Base-by-base conservation (phyloP, 1,140 invertebrate species). In the Radopholus similis region DNA sequence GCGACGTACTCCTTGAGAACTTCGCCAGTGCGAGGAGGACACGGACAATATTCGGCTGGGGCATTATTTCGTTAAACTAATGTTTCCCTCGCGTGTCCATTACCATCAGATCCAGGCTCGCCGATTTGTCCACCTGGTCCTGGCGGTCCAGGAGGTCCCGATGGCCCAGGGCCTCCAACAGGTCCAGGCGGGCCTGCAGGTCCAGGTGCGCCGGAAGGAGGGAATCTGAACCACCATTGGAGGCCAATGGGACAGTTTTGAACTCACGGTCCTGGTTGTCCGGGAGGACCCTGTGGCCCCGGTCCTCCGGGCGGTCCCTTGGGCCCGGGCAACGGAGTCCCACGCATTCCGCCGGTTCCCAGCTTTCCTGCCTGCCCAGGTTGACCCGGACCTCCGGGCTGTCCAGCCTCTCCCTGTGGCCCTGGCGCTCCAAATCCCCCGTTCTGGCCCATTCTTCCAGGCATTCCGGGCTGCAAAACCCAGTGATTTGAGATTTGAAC, bases 11-110 rank as follows among this genome's bases (percentile, higher is more conserved):
- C 59, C 40, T 34, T 62, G n/a, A 49, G 59, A 26, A 56, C 67
- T 21, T 73, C 70, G 11, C 68, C 68, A 35, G 71, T 70, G 15
- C 68, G 72, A 21, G 68, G 68, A 13, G 68, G 68, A 8, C 68
- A 70, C n/a, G 68, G 70, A 28, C 68, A 70, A 23, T 70, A 70
- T 35, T 68, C 68, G 6, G 68, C 68, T 68, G 4, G 26, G 9
- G 34, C 13, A n/a, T 6, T 0, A 64, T 1, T 35, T 4, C 9
- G 21, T n/a, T 30, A 4, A 9, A 51, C 34, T 6, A 11, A 60
- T 63, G 2, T 2, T 3, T 11, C 2, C 1, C 21, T 64, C n/a
- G n/a, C n/a, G n/a, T n/a, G n/a, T n/a, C n/a, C n/a, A n/a, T n/a
- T 26, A 64, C 57, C 49, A 40, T 57, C 63, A 6, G 63, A 64